Evolutionary conservation across 2,797 vertebrate genomes (phyloP), one percentile per base, ranked within the genome.

Genomic region (Tenualosa ilisha): DNA sequence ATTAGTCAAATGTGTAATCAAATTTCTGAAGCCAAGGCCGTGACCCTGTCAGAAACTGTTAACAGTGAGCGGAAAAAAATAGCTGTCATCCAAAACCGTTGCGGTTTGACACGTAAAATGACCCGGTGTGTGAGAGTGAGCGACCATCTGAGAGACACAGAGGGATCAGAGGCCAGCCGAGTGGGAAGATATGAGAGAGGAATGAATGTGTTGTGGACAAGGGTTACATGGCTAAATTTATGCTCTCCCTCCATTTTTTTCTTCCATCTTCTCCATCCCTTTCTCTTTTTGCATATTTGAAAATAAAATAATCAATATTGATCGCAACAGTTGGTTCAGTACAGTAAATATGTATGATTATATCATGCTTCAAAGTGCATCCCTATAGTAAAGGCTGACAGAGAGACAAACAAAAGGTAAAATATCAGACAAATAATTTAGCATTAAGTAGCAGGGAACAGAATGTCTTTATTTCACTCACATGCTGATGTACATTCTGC

Each of bases 1-100:
- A 72, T 72, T 72, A 72, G 65, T 17, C 65, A 72, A 72, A 72
- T 15, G 65, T 72, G 65, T 72, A 37, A 37, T 72, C 65, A 3
- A 37, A 17, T 37, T 37, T 72, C 65, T 15, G 12, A 37, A 12
- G 31, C 65, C 8, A 26, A 72, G 65, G 65, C 13, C 26, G 37
- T 13, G 31, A 17, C 65, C 65, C 65, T 72, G 65, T 72, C 65
- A 72, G 31, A 72, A 37, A 37, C 65, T 6, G 4, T 37, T 40
- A 17, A 72, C 31, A 40, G 26, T 15, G 26, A 37, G 65, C 0
- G 65, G 50, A 51, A 72, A 37, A 37, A 37, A 72, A 72, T 72
- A 72, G n/a, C 61, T 17, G 26, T 72, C 65, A 37, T 37, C 65
- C 11, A 12, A 37, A 72, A 1, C 26, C 31, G 37, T 3, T 13